phyloP scores from a whole-genome alignment of 2,113 vertebrate species.

The Suncus etruscus region DNA sequence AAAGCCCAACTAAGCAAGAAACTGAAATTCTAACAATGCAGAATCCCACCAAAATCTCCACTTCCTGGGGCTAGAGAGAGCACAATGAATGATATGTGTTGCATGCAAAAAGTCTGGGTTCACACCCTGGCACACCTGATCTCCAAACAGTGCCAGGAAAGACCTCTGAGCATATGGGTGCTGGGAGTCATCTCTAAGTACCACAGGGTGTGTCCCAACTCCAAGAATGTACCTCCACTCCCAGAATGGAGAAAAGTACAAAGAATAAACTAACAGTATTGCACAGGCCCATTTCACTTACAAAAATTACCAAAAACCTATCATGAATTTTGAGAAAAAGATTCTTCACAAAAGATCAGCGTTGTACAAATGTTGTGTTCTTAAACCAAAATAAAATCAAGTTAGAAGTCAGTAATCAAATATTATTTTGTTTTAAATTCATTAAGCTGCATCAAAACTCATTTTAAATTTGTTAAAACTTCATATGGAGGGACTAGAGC shows the following conservation, averaged over 20 bases:
- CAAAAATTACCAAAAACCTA: constrained; percentile 15
- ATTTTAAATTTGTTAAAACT: not conserved
- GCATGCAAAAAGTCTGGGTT: no score
- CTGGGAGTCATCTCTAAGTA: no score
- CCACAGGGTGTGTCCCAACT: no score
- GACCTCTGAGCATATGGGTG: no score
- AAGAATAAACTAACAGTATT: not conserved
- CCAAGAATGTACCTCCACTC: no score
- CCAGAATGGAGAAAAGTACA: no score
- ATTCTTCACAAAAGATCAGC: not conserved
- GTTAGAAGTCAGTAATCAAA: not conserved
- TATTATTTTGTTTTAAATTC: no score
- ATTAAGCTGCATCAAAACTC: no score
- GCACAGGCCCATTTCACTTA: constrained; percentile 23
- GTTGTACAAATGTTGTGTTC: not conserved
- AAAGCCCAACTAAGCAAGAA: not conserved
- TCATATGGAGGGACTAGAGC: no score
- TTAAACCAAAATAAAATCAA: constrained; percentile 5
- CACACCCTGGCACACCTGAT: no score
- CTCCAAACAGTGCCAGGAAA: no score
- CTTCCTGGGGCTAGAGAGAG: not conserved
- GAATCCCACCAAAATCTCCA: constrained; percentile 49
- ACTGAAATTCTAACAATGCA: constrained; percentile 25
- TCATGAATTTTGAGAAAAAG: not conserved
- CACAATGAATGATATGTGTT: not conserved